Percentiles rank a stretch among this genome's conserved stretches.
Conservation (phyloP, 2,113 vertebrate species). For the Thinocorus orbignyianus region DNA sequence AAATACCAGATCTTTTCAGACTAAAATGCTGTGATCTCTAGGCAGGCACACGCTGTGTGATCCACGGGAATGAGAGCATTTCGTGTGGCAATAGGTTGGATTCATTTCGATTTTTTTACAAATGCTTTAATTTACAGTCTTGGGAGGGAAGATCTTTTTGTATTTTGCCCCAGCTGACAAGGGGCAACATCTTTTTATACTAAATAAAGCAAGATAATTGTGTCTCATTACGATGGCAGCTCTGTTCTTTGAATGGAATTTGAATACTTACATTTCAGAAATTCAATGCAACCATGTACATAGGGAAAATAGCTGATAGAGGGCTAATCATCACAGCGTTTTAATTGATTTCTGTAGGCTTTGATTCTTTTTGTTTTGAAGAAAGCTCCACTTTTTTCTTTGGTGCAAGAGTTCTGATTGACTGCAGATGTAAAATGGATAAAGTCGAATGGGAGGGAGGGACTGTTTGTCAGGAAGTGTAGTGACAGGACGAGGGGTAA, state of each 20-base stretch:
- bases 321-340: constrained; percentile 6
- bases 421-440: background rate
- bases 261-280: background rate
- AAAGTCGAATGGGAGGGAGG: no score
- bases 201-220: background rate
- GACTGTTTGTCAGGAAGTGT: no score
- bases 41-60: fast-evolving
- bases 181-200: background rate
- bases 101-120: background rate
- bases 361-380: background rate
- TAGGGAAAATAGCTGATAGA: background rate
- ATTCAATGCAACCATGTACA: background rate
- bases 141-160: background rate
- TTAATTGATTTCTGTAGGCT: background rate
- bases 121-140: background rate
- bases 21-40: background rate
- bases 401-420: background rate
- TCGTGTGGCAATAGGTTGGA: background rate
- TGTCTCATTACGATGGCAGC: background rate
- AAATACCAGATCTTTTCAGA: background rate
- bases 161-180: no score
- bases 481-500: no score
- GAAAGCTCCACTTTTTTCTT: background rate
- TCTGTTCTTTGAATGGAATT: background rate
- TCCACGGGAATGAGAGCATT: background rate